Conservation (phyloP, 2,113 vertebrate species). For the Opisthocomus hoazin region DNA sequence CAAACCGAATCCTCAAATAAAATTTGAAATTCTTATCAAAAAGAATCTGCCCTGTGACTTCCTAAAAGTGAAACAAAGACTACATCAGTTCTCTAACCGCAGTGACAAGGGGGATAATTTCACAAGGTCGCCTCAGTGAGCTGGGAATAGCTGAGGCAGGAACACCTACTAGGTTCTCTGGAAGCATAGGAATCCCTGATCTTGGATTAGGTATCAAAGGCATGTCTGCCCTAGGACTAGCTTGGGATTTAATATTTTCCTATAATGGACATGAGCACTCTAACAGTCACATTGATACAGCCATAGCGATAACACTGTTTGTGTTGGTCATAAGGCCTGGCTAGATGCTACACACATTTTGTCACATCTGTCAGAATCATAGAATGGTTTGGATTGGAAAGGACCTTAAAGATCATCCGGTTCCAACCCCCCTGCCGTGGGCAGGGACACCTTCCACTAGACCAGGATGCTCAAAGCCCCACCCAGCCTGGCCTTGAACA, state of each 20-base stretch:
- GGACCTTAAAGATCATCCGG: too few relatives aligned
- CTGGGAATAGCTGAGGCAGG: background rate
- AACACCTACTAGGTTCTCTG: background rate
- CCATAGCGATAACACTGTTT: background rate
- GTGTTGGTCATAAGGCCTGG: accelerated
- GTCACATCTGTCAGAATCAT: background rate
- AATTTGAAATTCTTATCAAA: background rate
- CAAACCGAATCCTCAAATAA: background rate
- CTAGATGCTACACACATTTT: background rate
- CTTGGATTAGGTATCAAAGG: background rate
- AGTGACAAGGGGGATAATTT: background rate
- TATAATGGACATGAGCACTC: background rate
- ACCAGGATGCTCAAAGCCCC: too few relatives aligned
- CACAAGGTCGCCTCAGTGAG: background rate
- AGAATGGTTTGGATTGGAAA: too few relatives aligned
- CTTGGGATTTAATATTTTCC: background rate
- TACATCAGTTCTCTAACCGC: background rate
- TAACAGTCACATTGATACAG: background rate
- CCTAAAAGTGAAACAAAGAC: background rate
- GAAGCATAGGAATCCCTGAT: background rate
- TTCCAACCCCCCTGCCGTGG: too few relatives aligned
- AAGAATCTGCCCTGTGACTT: background rate
- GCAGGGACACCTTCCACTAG: too few relatives aligned
- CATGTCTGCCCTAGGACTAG: background rate
- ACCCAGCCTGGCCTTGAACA: too few relatives aligned